Evolutionary conservation across 2,113 vertebrate species (phyloP), one percentile per base, ranked within the genome.

Genomic region (Crotalus helleri): DNA sequence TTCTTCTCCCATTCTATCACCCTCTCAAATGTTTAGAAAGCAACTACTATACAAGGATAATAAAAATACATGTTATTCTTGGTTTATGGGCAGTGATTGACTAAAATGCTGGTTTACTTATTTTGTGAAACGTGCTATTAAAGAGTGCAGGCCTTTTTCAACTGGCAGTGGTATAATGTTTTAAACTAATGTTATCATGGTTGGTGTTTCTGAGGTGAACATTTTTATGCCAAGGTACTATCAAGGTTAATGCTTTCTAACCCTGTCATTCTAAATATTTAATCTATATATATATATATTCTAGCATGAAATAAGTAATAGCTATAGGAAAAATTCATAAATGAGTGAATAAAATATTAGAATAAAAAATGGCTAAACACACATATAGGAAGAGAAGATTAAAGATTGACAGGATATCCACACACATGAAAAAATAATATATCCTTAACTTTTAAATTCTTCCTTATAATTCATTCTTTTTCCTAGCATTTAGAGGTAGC

Each of bases 301-400:
- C 5, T 24, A 69, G 17, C 24, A 85, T 85, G 92, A 91, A 93
- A 95, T 90, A 91, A 94, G 91, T 95, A 86, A 93, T 81, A 90
- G 55, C 29, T 58, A 87, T 64, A 96, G 89, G 93, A 85, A 61
- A 94, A 17, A 94, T 88, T 51, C 51, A 92, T 88, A 93, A 92
- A 33, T 92, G 9, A 89, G 96, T 95, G 95, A 96, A 94, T 95
- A 95, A 96, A 93, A 96, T 69, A 94, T 93, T 94, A 39, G 93
- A 94, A n/a, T 95, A 94, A 95, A 95, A 90, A 92, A 69, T 17
- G 89, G 44, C 26, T 90, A 1, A 33, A 44, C 44, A 46, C 29
- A 17, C 11, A 24, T 85, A 49, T 44, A 0, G 57, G 26, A 26
- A 61, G 12, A 61, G 91, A 74, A 9, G 49, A 92, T 55, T 49